Evolutionary conservation across 2,797 vertebrate species (phyloP).

Genomic region (Parotocinclus haroldoi): DNA sequence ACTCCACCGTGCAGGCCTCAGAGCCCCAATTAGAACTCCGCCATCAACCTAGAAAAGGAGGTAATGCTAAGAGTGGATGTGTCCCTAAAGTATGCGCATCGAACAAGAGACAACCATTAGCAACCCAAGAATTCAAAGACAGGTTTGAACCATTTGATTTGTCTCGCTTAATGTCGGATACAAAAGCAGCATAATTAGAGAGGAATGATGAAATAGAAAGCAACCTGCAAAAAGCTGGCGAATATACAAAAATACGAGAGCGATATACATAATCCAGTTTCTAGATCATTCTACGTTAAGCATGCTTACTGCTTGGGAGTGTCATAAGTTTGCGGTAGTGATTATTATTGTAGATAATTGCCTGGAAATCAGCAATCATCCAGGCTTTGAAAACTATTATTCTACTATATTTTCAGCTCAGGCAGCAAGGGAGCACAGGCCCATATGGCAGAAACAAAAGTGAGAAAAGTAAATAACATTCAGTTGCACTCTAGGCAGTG

Average conservation of each 20-base stretch:
- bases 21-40: constrained; percentile 50
- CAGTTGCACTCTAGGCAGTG: constrained; percentile 9
- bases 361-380: too few relatives aligned
- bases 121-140: constrained; percentile 10
- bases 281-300: too few relatives aligned
- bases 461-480: constrained; percentile 26
- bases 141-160: not conserved
- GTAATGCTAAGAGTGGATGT: constrained; percentile 31
- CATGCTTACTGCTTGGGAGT: too few relatives aligned
- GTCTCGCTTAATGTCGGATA: constrained; percentile 15
- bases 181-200: constrained; percentile 18
- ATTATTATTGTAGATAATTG: too few relatives aligned
- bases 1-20: constrained; percentile 31
- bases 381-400: too few relatives aligned
- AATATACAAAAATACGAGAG: too few relatives aligned
- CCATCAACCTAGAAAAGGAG: constrained; percentile 33
- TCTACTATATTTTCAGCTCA: too few relatives aligned
- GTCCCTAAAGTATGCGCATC: constrained; percentile 17
- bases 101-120: constrained; percentile 24
- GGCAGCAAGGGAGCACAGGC: constrained; percentile 5
- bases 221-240: not conserved
- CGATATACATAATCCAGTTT: too few relatives aligned
- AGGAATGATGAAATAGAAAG: constrained; percentile 9
- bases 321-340: too few relatives aligned
- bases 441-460: constrained; percentile 19